Conservation (phyloP, 2,113 vertebrate species). For the Tachysurus fulvidraco region DNA sequence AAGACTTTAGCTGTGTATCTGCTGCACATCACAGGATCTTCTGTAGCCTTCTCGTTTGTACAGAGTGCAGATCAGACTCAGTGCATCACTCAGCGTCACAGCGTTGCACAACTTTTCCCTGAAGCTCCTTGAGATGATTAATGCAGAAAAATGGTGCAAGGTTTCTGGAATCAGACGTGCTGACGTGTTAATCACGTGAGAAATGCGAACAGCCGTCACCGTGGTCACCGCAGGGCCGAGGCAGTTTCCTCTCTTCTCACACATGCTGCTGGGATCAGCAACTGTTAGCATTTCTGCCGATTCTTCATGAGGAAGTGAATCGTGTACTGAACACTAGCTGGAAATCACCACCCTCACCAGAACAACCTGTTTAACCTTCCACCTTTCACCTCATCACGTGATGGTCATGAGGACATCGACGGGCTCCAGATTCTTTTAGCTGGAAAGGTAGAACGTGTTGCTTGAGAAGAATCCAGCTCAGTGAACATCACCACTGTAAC, state of each 20-base stretch:
- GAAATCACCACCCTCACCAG: slow-evolving; percentile 40
- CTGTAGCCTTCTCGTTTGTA: neutral
- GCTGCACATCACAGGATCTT: neutral
- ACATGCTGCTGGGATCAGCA: neutral
- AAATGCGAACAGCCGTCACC: neutral
- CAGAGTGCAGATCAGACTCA: too few species aligned
- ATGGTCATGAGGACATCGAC: too few species aligned
- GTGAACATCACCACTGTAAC: too few species aligned
- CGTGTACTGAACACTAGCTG: slow-evolving; percentile 6
- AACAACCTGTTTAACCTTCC: slow-evolving; percentile 13
- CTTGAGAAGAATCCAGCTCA: neutral
- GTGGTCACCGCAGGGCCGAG: neutral
- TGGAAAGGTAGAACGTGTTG: neutral
- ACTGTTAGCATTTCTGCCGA: slow-evolving; percentile 34
- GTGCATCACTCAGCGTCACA: neutral
- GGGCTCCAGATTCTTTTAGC: neutral
- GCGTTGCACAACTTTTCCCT: too few species aligned
- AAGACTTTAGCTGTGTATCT: neutral
- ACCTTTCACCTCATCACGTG: neutral
- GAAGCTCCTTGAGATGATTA: too few species aligned
- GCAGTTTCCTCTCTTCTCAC: too few species aligned
- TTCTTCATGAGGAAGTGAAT: slow-evolving; percentile 50
- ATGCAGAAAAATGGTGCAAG: too few species aligned
- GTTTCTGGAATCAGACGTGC: too few species aligned
- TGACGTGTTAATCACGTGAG: too few species aligned